These are phyloP conservation scores for Oreocharis arfaki DNA, from an alignment of 2,113 vertebrate species.

Conservation along the genomic window DNA sequence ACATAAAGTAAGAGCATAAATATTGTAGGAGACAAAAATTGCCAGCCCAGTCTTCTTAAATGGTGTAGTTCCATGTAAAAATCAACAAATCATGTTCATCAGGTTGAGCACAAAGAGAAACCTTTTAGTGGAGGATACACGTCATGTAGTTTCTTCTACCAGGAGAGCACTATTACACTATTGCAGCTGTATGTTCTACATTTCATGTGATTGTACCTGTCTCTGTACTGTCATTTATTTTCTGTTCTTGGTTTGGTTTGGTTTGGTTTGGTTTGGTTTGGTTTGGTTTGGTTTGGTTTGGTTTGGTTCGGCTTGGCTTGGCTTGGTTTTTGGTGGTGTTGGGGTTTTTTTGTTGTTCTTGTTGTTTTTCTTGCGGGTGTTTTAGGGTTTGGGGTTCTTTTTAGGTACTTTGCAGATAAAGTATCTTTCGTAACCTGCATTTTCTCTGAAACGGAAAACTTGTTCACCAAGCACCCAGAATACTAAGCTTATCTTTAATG, in stretches of 20 bases:
- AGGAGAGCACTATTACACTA: not conserved
- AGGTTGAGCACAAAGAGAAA: not conserved
- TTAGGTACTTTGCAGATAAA: not conserved
- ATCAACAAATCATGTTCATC: not conserved
- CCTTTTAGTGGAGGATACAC: rapidly evolving
- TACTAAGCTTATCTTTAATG: not conserved
- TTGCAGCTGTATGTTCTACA: not conserved
- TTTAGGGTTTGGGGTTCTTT: not conserved
- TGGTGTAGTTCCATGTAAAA: not conserved
- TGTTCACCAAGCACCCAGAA: rapidly evolving
- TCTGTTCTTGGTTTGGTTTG: not conserved
- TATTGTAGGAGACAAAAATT: rapidly evolving
- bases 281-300: not conserved
- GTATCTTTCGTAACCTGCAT: not conserved
- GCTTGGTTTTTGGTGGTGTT: rapidly evolving
- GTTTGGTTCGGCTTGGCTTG: not conserved
- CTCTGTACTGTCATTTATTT: not conserved
- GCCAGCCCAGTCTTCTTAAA: not conserved
- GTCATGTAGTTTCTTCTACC: not conserved
- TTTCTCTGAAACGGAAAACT: not conserved
- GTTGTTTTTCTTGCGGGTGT: not conserved
- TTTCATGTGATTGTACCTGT: not conserved
- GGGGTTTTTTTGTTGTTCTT: not conserved
- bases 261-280: not conserved
- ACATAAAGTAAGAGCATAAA: not conserved